Evolutionary conservation across 2,888 invertebrate species (phyloP).

Genomic region (Malthinus flaveolus): DNA sequence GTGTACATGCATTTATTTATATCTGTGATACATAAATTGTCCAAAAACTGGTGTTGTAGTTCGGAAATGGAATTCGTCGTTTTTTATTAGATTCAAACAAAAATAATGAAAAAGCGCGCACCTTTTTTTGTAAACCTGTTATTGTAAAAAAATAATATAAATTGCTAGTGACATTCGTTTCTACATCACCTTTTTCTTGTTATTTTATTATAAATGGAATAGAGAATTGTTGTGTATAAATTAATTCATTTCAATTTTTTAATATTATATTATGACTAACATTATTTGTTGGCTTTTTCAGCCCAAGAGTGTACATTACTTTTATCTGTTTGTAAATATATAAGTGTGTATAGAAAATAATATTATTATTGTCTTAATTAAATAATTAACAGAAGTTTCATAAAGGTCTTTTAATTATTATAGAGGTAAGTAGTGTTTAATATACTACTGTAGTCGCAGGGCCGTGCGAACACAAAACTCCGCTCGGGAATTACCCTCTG

Average conservation of each 20-base stretch:
- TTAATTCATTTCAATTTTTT: conserved; percentile 54
- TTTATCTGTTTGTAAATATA: conserved; percentile 58
- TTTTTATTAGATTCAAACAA: conserved; percentile 36
- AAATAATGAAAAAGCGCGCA: conserved; percentile 38
- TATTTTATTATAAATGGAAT: conserved; percentile 42
- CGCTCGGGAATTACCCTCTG: no score
- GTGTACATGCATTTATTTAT: conserved; percentile 58
- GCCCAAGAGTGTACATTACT: conserved; percentile 52
- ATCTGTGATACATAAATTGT: conserved; percentile 56
- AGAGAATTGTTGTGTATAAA: conserved; percentile 54
- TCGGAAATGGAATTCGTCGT: conserved; percentile 41
- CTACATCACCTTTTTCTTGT: conserved; percentile 43
- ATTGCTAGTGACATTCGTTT: conserved; percentile 24
- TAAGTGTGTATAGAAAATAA: conserved; percentile 58
- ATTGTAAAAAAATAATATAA: conserved; percentile 36
- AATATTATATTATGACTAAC: conserved; percentile 43
- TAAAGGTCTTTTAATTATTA: conserved; percentile 36
- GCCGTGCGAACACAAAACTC: no score
- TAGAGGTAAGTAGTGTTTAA: background rate
- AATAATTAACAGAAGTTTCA: conserved; percentile 56
- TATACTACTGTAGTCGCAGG: no score
- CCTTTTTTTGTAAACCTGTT: conserved; percentile 44
- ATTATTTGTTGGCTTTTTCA: conserved; percentile 46
- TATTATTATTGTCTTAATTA: conserved; percentile 58
- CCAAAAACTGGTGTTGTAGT: conserved; percentile 44